Percentiles rank a stretch among this genome's conserved stretches.
phyloP scores from a whole-genome alignment of 2,888 invertebrate genomes.

The Netelia virgata region DNA sequence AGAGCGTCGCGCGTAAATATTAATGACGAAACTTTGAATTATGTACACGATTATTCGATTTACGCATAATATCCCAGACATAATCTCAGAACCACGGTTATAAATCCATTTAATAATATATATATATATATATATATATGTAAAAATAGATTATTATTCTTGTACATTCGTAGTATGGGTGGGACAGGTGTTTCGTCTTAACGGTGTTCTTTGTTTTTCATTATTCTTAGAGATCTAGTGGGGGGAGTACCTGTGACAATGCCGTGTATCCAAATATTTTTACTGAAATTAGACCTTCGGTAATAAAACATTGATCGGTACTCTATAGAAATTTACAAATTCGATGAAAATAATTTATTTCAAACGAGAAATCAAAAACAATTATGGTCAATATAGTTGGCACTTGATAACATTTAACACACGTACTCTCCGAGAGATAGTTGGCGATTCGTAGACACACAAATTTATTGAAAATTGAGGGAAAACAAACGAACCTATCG shows the following conservation, averaged over 20 bases:
- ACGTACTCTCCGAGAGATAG: conserved; percentile 20
- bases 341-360: conserved; percentile 12
- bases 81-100: conserved; percentile 57
- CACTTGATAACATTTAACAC: conserved; percentile 40
- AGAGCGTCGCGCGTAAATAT: conserved; percentile 32
- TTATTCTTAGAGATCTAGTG: conserved; percentile 56
- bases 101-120: conserved; percentile 42
- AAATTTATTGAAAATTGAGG: conserved; percentile 17
- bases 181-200: conserved; percentile 47
- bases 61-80: conserved; percentile 70
- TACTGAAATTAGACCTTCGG: conserved; percentile 41
- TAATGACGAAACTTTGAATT: conserved; percentile 64
- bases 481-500: conserved; percentile 35
- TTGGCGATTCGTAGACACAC: neutral
- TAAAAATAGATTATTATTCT: conserved; percentile 69
- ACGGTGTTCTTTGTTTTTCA: conserved; percentile 32
- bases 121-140: conserved; percentile 31
- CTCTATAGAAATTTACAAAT: conserved; percentile 4
- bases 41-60: conserved; percentile 71
- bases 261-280: conserved; percentile 64
- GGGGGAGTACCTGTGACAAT: conserved; percentile 56
- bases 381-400: conserved; percentile 44
- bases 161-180: conserved; percentile 68
- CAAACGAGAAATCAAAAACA: conserved; percentile 61
- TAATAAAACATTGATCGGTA: conserved; percentile 5